phyloP scores from a whole-genome alignment of 1,140 invertebrate species.

The Pachypeltis micranthus region DNA sequence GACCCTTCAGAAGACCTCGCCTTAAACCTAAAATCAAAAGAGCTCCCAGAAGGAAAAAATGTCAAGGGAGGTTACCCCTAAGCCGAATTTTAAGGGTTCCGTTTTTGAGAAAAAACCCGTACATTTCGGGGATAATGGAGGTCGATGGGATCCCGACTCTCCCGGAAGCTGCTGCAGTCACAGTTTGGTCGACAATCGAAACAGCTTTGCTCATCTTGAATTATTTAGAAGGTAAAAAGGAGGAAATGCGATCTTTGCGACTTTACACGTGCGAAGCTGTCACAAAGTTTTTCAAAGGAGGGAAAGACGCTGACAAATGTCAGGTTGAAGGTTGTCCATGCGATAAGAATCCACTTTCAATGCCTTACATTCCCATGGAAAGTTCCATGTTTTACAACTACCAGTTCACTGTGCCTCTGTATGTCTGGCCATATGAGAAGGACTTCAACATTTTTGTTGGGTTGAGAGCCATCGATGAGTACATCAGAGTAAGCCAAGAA shows the following conservation, averaged over 20 bases:
- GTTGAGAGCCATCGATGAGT: neutral
- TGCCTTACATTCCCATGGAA: neutral
- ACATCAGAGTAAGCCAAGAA: neutral
- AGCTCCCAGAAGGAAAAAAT: neutral
- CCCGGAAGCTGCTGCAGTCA: neutral
- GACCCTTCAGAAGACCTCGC: neutral
- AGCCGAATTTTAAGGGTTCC: neutral
- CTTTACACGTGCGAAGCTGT: neutral
- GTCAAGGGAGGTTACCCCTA: neutral
- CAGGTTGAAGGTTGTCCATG: neutral
- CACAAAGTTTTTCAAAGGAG: neutral
- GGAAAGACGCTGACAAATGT: neutral
- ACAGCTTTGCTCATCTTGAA: neutral
- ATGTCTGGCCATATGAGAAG: neutral
- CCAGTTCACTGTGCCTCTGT: neutral
- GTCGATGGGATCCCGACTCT: neutral
- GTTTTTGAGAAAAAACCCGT: neutral
- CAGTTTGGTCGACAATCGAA: neutral
- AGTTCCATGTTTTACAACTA: constrained; percentile 1
- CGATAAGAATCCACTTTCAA: neutral
- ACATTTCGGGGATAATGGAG: neutral
- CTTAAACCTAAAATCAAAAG: neutral
- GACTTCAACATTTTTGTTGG: neutral
- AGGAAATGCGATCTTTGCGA: neutral
- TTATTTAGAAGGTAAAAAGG: neutral